These are phyloP conservation scores for Ornithoptera alexandrae DNA, from an alignment of 2,888 invertebrate species.

Conservation along the genomic window DNA sequence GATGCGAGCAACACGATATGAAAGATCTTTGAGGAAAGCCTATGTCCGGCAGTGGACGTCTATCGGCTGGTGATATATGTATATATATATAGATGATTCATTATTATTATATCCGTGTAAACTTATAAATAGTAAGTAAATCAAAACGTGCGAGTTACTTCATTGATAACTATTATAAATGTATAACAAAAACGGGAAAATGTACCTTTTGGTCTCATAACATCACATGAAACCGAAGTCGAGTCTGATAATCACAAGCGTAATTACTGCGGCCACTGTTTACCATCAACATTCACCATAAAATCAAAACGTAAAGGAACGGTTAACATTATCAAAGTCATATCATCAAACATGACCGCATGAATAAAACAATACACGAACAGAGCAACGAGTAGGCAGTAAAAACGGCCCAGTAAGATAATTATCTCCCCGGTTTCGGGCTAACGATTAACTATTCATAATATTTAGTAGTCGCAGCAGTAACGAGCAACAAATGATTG, in stretches of 20 bases:
- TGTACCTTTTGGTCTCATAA: no score
- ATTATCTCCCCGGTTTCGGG: slow-evolving; percentile 35
- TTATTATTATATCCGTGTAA: no score
- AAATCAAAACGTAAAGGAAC: slow-evolving; percentile 15
- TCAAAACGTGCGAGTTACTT: no score
- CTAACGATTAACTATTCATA: slow-evolving; percentile 46
- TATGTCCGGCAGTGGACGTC: no score
- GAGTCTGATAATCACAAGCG: background rate
- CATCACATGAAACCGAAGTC: no score
- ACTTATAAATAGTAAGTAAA: no score
- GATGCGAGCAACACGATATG: no score
- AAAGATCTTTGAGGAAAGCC: no score
- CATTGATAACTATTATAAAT: no score
- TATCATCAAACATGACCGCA: slow-evolving; percentile 15
- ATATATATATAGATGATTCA: no score
- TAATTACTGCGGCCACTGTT: slow-evolving; percentile 2
- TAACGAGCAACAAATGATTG: slow-evolving; percentile 48
- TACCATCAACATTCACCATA: slow-evolving; percentile 6
- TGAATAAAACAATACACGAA: slow-evolving; percentile 29
- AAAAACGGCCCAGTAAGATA: slow-evolving; percentile 36
- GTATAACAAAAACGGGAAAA: no score
- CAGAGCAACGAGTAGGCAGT: slow-evolving; percentile 26
- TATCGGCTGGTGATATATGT: no score
- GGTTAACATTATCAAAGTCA: slow-evolving; percentile 11
- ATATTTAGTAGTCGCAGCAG: slow-evolving; percentile 41